phyloP scores from a whole-genome alignment of 2,888 invertebrate genomes.

The Flexamia atlantica region DNA sequence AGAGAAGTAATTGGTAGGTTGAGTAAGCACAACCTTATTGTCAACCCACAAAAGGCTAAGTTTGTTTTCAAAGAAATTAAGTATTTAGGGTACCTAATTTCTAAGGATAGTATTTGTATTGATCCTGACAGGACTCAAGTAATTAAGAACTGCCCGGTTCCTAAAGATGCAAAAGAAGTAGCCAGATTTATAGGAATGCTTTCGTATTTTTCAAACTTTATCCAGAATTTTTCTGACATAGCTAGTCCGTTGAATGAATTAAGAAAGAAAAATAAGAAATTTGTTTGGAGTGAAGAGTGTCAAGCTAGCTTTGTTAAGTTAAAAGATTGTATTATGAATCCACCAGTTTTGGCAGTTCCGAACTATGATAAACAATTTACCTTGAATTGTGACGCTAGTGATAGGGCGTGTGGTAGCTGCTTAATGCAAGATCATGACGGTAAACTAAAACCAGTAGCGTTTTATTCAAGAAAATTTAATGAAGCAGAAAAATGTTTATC shows the following conservation, averaged over 20 bases:
- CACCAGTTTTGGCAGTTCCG: slow-evolving; percentile 10
- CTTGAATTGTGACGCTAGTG: slow-evolving; percentile 4
- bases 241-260: slow-evolving; percentile 42
- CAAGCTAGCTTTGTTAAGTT: slow-evolving; percentile 23
- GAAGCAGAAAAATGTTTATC: slow-evolving; percentile 14
- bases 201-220: slow-evolving; percentile 27
- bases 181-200: slow-evolving; percentile 45
- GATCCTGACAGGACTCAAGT: slow-evolving; percentile 25
- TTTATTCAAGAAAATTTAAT: not conserved
- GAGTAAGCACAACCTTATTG: slow-evolving; percentile 20
- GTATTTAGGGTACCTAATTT: slow-evolving; percentile 40
- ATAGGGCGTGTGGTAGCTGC: slow-evolving; percentile 1
- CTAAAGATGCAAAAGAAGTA: slow-evolving; percentile 20
- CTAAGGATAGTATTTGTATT: not conserved
- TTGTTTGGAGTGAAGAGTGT: slow-evolving; percentile 31
- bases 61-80: slow-evolving; percentile 29
- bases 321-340: slow-evolving; percentile 7
- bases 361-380: slow-evolving; percentile 11
- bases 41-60: slow-evolving; percentile 41
- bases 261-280: slow-evolving; percentile 40
- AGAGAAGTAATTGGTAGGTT: slow-evolving; percentile 11
- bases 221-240: slow-evolving; percentile 12
- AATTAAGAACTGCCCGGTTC: not conserved
- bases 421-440: not conserved
- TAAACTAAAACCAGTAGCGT: not conserved